These are phyloP conservation scores for Ochotona princeps DNA, from an alignment of 2,113 vertebrate genomes.

Conservation along the genomic window DNA sequence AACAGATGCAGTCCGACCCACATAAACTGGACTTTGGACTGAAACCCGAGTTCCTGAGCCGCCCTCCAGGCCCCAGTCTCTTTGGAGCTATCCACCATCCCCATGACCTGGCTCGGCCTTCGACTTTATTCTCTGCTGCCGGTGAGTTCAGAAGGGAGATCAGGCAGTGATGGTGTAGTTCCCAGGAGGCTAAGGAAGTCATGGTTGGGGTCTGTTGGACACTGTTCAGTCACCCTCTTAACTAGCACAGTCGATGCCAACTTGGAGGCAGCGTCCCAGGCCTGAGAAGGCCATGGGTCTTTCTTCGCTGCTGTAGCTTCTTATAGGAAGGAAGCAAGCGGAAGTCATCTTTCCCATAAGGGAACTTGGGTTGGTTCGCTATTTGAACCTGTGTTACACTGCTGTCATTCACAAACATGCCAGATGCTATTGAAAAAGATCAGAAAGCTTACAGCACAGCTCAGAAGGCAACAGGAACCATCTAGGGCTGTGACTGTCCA, in stretches of 20 bases:
- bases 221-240: fast-evolving
- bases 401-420: neutral
- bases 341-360: neutral
- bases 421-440: neutral
- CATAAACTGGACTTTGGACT: slow-evolving; percentile 99
- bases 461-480: fast-evolving
- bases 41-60: slow-evolving; percentile 97
- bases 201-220: neutral
- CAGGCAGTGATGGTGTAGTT: fast-evolving
- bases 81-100: slow-evolving; percentile 97
- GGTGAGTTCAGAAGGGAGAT: slow-evolving; percentile 86
- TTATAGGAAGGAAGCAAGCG: neutral
- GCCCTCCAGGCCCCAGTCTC: slow-evolving; percentile 95
- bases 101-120: slow-evolving; percentile 95
- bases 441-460: neutral
- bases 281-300: fast-evolving
- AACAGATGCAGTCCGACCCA: slow-evolving; percentile 99
- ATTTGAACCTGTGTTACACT: neutral
- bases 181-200: fast-evolving
- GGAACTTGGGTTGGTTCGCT: neutral
- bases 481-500: fast-evolving
- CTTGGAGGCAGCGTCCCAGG: fast-evolving
- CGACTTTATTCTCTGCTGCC: slow-evolving; percentile 96
- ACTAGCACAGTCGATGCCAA: fast-evolving
- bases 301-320: neutral